Percentiles rank a stretch among this genome's conserved stretches.
phyloP scores from a whole-genome alignment of 2,113 vertebrate genomes.

The Lamprologus lemairii region DNA sequence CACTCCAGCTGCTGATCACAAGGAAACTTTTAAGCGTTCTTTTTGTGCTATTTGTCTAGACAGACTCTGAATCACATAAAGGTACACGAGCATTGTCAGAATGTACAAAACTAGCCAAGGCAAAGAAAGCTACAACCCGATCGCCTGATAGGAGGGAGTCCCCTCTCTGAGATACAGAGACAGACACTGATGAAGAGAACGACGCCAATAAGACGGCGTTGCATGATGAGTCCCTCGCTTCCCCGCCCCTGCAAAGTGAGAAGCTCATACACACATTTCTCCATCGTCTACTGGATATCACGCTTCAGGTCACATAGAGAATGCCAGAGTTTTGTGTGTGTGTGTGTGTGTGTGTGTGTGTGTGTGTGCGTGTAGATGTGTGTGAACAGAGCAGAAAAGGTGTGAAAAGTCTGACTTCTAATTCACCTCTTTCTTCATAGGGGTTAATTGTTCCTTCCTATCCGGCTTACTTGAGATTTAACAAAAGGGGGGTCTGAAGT shows the following conservation, averaged over 20 bases:
- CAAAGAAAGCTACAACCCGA: not conserved
- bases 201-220: conserved; percentile 27
- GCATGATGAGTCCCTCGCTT: not conserved
- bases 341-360: not conserved
- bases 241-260: not conserved
- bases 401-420: conserved; percentile 64
- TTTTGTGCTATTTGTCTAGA: conserved; percentile 7
- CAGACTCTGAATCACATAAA: conserved; percentile 14
- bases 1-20: not conserved
- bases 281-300: conserved; percentile 56
- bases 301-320: conserved; percentile 50
- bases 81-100: not conserved
- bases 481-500: not conserved
- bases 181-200: conserved; percentile 33
- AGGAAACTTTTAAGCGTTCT: not conserved
- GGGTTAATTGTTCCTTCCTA: conserved; percentile 59
- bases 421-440: conserved; percentile 52
- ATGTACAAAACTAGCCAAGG: not conserved
- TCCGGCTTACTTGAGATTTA: conserved; percentile 42
- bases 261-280: conserved; percentile 23
- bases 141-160: conserved; percentile 1
- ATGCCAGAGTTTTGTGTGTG: conserved; percentile 12
- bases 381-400: conserved; percentile 1
- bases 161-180: not conserved
- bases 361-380: not conserved